A percentile compares a stretch with the other conserved stretches of the same genome.
Evolutionary conservation across 2,113 vertebrate genomes (phyloP).

Genomic region (Gracilinanus agilis): DNA sequence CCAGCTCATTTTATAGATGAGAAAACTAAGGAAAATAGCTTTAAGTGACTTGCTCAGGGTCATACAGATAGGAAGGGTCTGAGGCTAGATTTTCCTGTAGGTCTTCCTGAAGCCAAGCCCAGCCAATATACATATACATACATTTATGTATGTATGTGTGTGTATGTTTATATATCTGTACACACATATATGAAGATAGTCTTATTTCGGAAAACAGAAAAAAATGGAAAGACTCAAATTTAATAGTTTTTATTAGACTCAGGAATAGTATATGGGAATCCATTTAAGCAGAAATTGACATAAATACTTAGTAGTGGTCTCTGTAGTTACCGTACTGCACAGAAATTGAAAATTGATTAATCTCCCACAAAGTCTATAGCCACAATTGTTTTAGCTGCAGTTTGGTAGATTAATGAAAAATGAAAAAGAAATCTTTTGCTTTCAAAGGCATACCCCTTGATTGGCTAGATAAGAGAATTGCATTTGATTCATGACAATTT

Average conservation of each 20-base stretch:
- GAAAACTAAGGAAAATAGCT: not conserved
- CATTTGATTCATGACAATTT: constrained; percentile 55
- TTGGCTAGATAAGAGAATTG: constrained; percentile 55
- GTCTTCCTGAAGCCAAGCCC: not conserved
- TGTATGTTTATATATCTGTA: not conserved
- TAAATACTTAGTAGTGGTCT: constrained; percentile 30
- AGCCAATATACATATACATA: too few species aligned
- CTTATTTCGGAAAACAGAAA: not conserved
- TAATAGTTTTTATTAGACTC: constrained; percentile 23
- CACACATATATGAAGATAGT: not conserved
- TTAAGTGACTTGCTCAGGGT: not conserved
- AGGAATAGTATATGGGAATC: constrained; percentile 56
- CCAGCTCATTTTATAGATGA: not conserved
- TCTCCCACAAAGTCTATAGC: not conserved
- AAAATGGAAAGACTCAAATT: constrained; percentile 32
- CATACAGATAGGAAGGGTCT: not conserved
- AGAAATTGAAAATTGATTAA: constrained; percentile 49
- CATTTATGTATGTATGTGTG: too few species aligned
- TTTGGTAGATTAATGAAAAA: constrained; percentile 54
- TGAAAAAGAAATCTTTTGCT: constrained; percentile 37
- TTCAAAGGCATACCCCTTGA: constrained; percentile 20
- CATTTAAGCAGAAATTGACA: constrained; percentile 18
- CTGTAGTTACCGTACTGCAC: constrained; percentile 32
- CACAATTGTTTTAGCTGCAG: constrained; percentile 39
- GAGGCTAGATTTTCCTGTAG: not conserved